Base-by-base conservation (phyloP, 2,113 vertebrate genomes). In the Pedetes capensis region DNA sequence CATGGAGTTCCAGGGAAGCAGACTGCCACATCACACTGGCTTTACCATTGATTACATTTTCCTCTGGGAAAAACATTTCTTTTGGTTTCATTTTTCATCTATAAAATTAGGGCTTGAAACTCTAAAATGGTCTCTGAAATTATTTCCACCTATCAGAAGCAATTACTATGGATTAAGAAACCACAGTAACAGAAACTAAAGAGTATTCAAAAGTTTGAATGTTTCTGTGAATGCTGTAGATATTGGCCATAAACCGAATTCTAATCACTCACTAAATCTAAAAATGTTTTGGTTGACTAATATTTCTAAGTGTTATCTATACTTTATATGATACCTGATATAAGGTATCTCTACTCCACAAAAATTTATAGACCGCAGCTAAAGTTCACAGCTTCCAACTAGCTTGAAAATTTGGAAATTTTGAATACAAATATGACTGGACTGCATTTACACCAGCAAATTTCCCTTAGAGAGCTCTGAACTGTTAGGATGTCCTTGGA, bases 31-130 rank as follows among this genome's bases (percentile, higher is more conserved):
- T 29, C 47, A 66, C 27, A 34, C 3, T 74, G 63, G 20, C 34
- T 53, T 68, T 49, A 51, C 7, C 20, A 42, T 27, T n/a, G n/a
- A 57, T 20, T 51, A 44, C 2, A 0, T 0, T 37, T 7, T 90
- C 42, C 86, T 92, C 13, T 42, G n/a, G 37, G n/a, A 69, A 92
- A 97, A 94, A n/a, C 29, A 63, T 51, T 90, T 32, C 29, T 76
- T 71, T 55, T n/a, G 57, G 68, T 89, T 76, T 89, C 84, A 78
- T 47, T 87, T 88, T 95, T 53, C 63, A 94, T 69, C 85, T 32
- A n/a, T 86, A 96, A 91, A 92, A 59, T 88, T 29, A 96, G 49
- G 42, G 10, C 29, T 61, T 87, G 47, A 84, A 92, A 93, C 5
- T 59, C 16, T 27, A 68, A 87, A 92, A 55, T 57, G 49, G 57